Conservation (phyloP, 2,888 invertebrate genomes). For the Cephus pulcher region DNA sequence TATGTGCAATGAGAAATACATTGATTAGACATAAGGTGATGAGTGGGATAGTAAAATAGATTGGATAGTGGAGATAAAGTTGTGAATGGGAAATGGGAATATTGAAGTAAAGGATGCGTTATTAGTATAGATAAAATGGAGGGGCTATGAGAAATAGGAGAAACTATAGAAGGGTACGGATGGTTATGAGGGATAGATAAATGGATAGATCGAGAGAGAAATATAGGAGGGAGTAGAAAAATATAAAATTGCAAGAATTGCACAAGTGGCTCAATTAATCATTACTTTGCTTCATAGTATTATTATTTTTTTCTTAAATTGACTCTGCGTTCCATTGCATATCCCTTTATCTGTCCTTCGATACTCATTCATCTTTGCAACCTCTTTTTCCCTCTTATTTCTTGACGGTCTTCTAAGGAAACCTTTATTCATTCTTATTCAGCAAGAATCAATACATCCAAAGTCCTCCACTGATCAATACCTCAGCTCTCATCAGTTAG, state of each 20-base stretch:
- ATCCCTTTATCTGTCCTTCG: background rate
- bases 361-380: background rate
- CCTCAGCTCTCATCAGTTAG: background rate
- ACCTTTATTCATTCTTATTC: background rate
- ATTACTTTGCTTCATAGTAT: constrained; percentile 29
- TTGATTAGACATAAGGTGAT: background rate
- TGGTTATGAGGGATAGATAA: background rate
- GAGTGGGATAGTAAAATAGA: background rate
- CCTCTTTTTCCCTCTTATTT: background rate
- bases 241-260: constrained; percentile 60
- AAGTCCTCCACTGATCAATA: background rate
- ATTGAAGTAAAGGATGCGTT: background rate
- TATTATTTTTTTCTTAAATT: constrained; percentile 31
- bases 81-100: background rate
- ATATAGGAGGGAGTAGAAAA: constrained; percentile 57
- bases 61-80: background rate
- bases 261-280: constrained; percentile 45
- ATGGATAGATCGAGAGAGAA: constrained; percentile 4
- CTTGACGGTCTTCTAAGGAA: background rate
- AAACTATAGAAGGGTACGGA: constrained; percentile 15
- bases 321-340: constrained; percentile 18
- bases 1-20: constrained; percentile 29
- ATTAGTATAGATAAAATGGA: constrained; percentile 25
- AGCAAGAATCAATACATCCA: background rate
- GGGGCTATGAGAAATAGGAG: constrained; percentile 10